These are phyloP conservation scores for Chloropsis hardwickii DNA, from an alignment of 2,113 vertebrate species.

Conservation along the genomic window DNA sequence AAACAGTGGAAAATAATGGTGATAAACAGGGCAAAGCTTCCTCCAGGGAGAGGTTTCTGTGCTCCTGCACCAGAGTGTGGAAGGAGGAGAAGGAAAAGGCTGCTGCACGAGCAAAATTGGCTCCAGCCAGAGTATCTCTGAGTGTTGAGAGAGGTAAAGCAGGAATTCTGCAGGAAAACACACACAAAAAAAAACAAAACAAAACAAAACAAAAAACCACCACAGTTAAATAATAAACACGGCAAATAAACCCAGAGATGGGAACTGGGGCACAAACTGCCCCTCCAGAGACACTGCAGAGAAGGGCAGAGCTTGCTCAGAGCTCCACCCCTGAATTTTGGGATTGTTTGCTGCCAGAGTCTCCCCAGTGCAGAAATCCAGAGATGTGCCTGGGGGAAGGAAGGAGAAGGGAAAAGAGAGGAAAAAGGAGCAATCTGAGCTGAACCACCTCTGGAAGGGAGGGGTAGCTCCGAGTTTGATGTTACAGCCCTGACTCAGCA, in stretches of 20 bases:
- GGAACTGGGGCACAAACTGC: not conserved
- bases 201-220: no score
- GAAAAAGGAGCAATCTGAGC: not conserved
- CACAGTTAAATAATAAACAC: not conserved
- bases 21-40: not conserved
- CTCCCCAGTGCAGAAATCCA: not conserved
- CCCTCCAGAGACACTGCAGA: not conserved
- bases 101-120: not conserved
- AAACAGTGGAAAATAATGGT: not conserved
- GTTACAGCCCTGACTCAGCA: not conserved
- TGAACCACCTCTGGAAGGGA: not conserved
- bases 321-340: not conserved
- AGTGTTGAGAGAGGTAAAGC: not conserved
- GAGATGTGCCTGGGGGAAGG: not conserved
- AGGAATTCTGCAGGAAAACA: not conserved
- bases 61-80: not conserved
- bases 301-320: not conserved
- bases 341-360: not conserved
- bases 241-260: not conserved
- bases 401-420: not conserved
- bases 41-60: not conserved
- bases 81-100: not conserved
- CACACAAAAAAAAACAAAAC: no score
- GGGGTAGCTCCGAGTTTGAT: fast-evolving
- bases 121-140: not conserved